Conservation (phyloP, 1,140 invertebrate species). For the Trypoxylus dichotomus region DNA sequence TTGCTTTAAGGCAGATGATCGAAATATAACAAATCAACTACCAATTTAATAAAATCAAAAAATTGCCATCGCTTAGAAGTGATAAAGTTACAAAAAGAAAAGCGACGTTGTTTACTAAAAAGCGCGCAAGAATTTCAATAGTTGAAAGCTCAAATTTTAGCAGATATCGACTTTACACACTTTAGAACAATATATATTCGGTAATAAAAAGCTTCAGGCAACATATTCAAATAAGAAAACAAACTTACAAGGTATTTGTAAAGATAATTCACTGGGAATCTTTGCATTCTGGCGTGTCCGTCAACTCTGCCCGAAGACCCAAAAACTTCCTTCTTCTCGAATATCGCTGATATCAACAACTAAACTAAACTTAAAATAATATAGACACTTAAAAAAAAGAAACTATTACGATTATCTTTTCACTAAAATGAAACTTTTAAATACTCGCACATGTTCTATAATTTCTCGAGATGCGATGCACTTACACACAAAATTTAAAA, state of each 20-base stretch:
- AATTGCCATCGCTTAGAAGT: too few species aligned
- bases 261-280: not conserved
- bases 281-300: not conserved
- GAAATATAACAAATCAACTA: too few species aligned
- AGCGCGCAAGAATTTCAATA: too few species aligned
- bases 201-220: not conserved
- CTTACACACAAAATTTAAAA: conserved; percentile 9
- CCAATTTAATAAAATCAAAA: too few species aligned
- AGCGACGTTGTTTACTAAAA: too few species aligned
- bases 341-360: not conserved
- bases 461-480: not conserved
- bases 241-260: conserved; percentile 1
- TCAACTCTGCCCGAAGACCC: not conserved
- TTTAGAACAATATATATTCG: not conserved
- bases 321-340: not conserved
- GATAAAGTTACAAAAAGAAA: too few species aligned
- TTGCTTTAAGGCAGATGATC: too few species aligned
- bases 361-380: conserved; percentile 8
- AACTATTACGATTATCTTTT: conserved; percentile 1
- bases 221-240: not conserved
- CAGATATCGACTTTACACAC: too few species aligned
- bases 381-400: not conserved
- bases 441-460: not conserved
- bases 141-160: too few species aligned
- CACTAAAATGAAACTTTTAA: not conserved